phyloP scores from a whole-genome alignment of 2,113 vertebrate genomes.

The Apodemus sylvaticus region DNA sequence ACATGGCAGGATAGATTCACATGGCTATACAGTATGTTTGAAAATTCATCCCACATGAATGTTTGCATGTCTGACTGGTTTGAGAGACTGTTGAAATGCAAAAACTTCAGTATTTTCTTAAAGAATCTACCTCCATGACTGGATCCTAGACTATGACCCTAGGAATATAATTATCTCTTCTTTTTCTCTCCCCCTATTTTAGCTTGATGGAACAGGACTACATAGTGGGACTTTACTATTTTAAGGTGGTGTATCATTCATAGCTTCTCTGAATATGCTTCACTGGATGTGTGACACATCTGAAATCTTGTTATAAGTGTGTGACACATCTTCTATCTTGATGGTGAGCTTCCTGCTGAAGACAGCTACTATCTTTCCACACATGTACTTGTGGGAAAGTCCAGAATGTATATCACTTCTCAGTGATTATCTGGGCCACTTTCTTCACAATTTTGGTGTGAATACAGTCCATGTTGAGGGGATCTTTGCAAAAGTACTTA shows the following conservation, averaged over 20 bases:
- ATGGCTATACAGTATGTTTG: neutral
- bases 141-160: slow-evolving; percentile 84
- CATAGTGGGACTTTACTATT: neutral
- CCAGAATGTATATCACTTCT: slow-evolving; percentile 88
- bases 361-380: slow-evolving; percentile 96
- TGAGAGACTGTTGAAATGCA: neutral
- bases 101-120: neutral
- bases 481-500: neutral
- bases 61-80: neutral
- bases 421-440: slow-evolving; percentile 92
- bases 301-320: slow-evolving; percentile 84
- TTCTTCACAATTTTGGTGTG: slow-evolving; percentile 92
- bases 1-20: neutral
- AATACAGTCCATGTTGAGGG: neutral
- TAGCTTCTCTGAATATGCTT: slow-evolving; percentile 94
- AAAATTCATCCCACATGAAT: neutral
- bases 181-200: slow-evolving; percentile 92
- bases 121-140: neutral
- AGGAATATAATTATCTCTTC: slow-evolving; percentile 95
- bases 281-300: slow-evolving; percentile 93
- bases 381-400: slow-evolving; percentile 94
- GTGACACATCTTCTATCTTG: slow-evolving; percentile 71
- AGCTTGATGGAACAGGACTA: slow-evolving; percentile 89
- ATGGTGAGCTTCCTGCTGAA: slow-evolving; percentile 91
- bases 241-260: slow-evolving; percentile 85